A percentile compares a stretch with the other conserved stretches of the same genome.
These are phyloP conservation scores for Enteromius viviparus DNA, from an alignment of 2,797 vertebrate species.

Conservation along the genomic window DNA sequence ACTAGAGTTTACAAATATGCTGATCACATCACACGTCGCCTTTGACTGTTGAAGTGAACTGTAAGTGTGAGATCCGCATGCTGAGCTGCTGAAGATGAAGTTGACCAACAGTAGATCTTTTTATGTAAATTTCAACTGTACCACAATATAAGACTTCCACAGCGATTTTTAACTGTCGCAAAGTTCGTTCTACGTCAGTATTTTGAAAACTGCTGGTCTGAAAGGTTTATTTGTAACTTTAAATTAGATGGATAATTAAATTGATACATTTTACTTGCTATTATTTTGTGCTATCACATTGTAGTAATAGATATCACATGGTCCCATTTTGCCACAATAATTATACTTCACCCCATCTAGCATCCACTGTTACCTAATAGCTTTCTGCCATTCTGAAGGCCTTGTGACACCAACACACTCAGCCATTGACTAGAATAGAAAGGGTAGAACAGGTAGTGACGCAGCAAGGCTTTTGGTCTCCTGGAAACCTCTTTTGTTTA, in stretches of 20 bases:
- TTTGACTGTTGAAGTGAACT: not conserved
- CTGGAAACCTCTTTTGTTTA: slow-evolving; percentile 68
- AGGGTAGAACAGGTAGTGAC: slow-evolving; percentile 51
- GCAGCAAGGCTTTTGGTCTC: slow-evolving; percentile 66
- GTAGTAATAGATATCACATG: not conserved
- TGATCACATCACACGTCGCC: not conserved
- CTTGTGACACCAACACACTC: slow-evolving; percentile 20
- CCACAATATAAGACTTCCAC: not conserved
- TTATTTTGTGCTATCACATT: not conserved
- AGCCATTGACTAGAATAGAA: slow-evolving; percentile 24
- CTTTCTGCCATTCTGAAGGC: slow-evolving; percentile 58
- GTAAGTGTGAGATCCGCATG: not conserved
- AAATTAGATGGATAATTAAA: not conserved
- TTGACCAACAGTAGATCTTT: not conserved
- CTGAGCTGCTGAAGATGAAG: not conserved
- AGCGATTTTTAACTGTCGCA: not conserved
- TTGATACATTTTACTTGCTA: not conserved
- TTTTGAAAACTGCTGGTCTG: not conserved
- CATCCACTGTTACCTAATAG: slow-evolving; percentile 62
- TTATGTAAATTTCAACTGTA: not conserved
- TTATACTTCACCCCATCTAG: slow-evolving; percentile 14
- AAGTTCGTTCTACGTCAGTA: not conserved
- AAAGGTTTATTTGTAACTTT: not conserved
- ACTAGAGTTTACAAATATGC: not conserved
- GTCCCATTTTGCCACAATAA: not conserved